Evolutionary conservation across 2,113 vertebrate genomes (phyloP).

Genomic region (Meles meles): DNA sequence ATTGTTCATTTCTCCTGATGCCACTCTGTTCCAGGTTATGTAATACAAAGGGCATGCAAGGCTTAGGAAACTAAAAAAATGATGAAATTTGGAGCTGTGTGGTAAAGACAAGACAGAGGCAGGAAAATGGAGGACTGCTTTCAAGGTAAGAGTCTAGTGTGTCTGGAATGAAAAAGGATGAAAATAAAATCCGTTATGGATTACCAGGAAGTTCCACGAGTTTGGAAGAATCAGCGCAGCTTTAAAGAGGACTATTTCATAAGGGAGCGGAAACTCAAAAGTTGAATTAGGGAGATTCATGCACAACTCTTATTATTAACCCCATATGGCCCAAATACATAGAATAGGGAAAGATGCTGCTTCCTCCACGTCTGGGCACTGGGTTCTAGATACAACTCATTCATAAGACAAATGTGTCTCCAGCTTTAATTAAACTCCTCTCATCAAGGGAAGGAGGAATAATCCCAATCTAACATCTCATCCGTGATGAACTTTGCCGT

Average conservation of each 20-base stretch:
- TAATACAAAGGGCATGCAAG: background rate
- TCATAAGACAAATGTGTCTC: conserved; percentile 30
- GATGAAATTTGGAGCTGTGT: conserved; percentile 28
- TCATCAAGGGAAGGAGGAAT: conserved; percentile 63
- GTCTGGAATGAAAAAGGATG: background rate
- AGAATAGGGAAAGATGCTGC: background rate
- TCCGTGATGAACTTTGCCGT: conserved; percentile 77
- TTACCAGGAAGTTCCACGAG: background rate
- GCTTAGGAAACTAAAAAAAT: conserved; percentile 42
- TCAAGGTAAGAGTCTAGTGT: background rate
- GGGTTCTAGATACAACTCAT: background rate
- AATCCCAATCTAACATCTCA: conserved; percentile 77
- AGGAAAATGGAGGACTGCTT: background rate
- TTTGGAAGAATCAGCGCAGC: background rate
- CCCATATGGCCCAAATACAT: background rate
- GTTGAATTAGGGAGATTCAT: background rate
- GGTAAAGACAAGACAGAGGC: background rate
- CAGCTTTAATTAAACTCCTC: conserved; percentile 68
- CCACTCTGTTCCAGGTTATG: background rate
- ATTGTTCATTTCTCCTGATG: background rate
- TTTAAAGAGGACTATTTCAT: conserved; percentile 19
- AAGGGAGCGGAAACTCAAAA: background rate
- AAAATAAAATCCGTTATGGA: conserved; percentile 14
- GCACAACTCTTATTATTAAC: conserved; percentile 36
- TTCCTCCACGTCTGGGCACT: background rate